Base-by-base conservation (phyloP, 2,797 vertebrate genomes). In the Crenichthys baileyi region DNA sequence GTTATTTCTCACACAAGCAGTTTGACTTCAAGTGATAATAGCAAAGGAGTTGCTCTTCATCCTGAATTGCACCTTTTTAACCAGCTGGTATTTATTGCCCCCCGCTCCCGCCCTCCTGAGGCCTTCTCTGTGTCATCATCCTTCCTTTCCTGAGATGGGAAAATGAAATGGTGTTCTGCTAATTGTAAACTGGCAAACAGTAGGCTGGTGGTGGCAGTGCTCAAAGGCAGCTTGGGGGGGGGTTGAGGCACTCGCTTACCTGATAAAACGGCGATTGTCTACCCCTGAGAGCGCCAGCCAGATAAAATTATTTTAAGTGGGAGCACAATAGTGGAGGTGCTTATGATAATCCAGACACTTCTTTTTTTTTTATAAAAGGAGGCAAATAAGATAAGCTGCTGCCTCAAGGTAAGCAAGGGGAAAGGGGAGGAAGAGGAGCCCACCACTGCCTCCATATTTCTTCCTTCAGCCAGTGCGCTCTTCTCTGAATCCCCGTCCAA, bases 161-260 rank as follows among this genome's bases (percentile, higher is more conserved):
- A 87, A 89, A 88, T 81, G 80, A 89, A 90, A 83, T 68, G 88
- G 80, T 79, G 81, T 80, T 26, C 70, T 94, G 96, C 96, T 97
- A 97, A 96, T 97, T 97, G 97, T 97, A 95, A 93, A 96, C 96
- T 88, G 90, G 96, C 94, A 96, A 96, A 96, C 96, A 85, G 81
- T 77, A 84, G 79, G 88, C 79, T 92, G 85, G 87, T 18, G 85
- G 89, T 20, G n/a, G 79, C 68, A 44, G 78, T 94, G 95, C 96
- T 97, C 82, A 92, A 96, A 97, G 96, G 96, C 96, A 96, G 94
- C 95, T 96, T n/a, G 94, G 95, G 93, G 94, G 94, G 51, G 95
- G 94, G 93, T 95, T 93, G 89, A 83, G 96, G 95, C 97, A 96
- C 89, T 97, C 95, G 94, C 96, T 97, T 96, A 96, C 96, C 97